Percentiles rank a stretch among this genome's conserved stretches.
Conservation (phyloP, 2,113 vertebrate species). For the Platanista minor region DNA sequence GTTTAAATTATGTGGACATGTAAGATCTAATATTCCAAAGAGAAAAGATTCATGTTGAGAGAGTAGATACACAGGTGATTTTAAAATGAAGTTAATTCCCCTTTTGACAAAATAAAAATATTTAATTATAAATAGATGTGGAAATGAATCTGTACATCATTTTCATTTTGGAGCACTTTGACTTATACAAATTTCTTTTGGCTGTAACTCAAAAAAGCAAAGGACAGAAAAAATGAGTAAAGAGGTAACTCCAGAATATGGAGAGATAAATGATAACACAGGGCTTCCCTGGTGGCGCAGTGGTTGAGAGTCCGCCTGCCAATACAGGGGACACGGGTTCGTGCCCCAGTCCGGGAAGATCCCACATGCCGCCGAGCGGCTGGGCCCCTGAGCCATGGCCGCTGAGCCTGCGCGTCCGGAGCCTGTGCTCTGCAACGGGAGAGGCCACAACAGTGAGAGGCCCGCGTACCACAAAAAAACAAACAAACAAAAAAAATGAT, state of each 20-base stretch:
- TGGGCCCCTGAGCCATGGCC: too few relatives aligned
- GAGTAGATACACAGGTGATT: not conserved
- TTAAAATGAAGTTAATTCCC: conserved; percentile 4
- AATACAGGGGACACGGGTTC: too few relatives aligned
- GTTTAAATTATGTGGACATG: not conserved
- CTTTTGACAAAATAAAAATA: conserved; percentile 13
- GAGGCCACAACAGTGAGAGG: too few relatives aligned
- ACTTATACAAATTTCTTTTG: not conserved
- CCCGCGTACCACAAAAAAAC: too few relatives aligned
- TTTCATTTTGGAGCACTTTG: not conserved
- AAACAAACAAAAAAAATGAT: too few relatives aligned
- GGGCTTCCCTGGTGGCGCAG: too few relatives aligned
- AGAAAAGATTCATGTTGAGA: not conserved
- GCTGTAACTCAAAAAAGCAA: not conserved
- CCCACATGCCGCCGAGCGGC: too few relatives aligned
- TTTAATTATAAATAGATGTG: not conserved
- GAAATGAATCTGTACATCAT: not conserved
- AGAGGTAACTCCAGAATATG: not conserved
- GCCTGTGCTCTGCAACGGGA: too few relatives aligned
- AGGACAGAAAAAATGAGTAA: not conserved
- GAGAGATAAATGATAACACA: not conserved
- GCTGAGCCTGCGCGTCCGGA: too few relatives aligned
- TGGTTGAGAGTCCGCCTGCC: too few relatives aligned
- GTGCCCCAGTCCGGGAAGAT: too few relatives aligned
- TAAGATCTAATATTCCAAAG: not conserved